Evolutionary conservation across 2,797 vertebrate genomes (phyloP), one percentile per base, ranked within the genome.

Genomic region (Sphenopsis melanotis): DNA sequence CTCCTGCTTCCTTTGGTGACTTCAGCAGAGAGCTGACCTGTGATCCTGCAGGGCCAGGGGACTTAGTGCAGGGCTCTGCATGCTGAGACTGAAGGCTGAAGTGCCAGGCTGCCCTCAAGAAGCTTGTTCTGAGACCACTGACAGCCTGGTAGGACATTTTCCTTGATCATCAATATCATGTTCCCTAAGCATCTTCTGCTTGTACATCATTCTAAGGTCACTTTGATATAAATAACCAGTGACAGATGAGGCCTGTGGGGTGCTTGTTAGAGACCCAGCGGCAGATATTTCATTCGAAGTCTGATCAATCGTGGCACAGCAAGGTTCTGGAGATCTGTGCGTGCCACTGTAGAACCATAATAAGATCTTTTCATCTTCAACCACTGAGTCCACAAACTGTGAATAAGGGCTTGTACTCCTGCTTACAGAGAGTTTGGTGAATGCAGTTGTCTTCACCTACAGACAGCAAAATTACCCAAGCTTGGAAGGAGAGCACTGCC

Each of bases 241-340:
- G 89, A 91, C 84, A 91, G 92, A 91, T 92, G 87, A 93, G 74
- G 79, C 70, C 74, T 86, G 70, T 56, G 66, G 76, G 76, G 85
- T 83, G 79, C 87, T 94, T 89, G 70, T 79, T 82, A 87, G 92
- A 87, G 32, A 78, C 39, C 4, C 89, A 55, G 72, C 42, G 15
- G 82, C 36, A 89, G 80, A 27, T 81, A 79, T 34, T 91, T 88
- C 72, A 78, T 81, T 79, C 11, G 0, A 88, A 86, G 52, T 34
- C 80, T 83, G 83, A 94, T 96, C 91, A 89, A 50, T 75, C 0
- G 1, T 46, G 89, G 50, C 83, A 76, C 76, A 93, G 81, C 76
- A 76, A 95, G 79, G 19, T 83, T 80, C 68, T 93, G 32, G 83
- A 93, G 83, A 90, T 83, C 39, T 81, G 41, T 47, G 34, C 0